These are phyloP conservation scores for Falco punctatus DNA, from an alignment of 2,113 vertebrate species.

Conservation along the genomic window DNA sequence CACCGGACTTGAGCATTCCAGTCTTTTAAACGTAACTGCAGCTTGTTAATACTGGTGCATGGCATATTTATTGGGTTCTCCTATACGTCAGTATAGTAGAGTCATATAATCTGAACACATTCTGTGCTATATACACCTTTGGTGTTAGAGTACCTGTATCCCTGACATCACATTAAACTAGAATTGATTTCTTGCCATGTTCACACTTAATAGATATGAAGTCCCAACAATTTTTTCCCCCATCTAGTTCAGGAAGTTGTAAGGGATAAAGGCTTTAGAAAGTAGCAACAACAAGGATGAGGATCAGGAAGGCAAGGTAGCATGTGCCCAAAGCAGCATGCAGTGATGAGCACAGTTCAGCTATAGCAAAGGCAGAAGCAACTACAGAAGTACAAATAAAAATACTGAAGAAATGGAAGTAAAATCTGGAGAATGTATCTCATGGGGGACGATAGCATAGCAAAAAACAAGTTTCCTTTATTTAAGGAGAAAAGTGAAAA, in stretches of 20 bases:
- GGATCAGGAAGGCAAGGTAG: not conserved
- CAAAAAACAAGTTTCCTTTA: not conserved
- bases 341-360: not conserved
- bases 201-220: not conserved
- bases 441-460: not conserved
- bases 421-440: not conserved
- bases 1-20: not conserved
- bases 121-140: not conserved
- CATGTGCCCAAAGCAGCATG: not conserved
- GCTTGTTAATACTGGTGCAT: not conserved
- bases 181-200: not conserved
- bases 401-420: not conserved
- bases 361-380: not conserved
- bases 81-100: fast-evolving
- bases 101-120: not conserved
- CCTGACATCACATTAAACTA: not conserved
- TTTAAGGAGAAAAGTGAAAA: not conserved
- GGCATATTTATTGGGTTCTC: not conserved
- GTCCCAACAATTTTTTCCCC: not conserved
- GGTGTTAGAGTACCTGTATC: not conserved
- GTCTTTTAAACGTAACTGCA: not conserved
- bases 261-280: not conserved
- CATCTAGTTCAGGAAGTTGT: not conserved
- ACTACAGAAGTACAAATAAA: not conserved
- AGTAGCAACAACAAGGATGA: not conserved